These are phyloP conservation scores for Bombus fervidus DNA, from an alignment of 1,140 invertebrate species.

Conservation along the genomic window DNA sequence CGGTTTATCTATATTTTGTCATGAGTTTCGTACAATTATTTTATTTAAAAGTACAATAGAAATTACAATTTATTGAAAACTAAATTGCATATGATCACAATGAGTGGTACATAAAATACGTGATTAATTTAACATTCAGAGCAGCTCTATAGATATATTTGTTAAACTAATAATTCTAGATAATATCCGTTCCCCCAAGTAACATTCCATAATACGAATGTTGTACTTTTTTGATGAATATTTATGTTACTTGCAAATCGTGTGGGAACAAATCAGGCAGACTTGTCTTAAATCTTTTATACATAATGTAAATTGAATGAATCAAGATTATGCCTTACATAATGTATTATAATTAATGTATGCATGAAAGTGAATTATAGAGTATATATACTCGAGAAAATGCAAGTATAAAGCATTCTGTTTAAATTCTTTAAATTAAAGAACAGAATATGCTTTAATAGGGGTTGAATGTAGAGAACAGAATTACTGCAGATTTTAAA, in stretches of 20 bases:
- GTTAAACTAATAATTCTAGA: slow-evolving; percentile 39
- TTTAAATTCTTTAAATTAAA: slow-evolving; percentile 33
- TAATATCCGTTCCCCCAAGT: slow-evolving; percentile 32
- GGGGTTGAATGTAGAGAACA: slow-evolving; percentile 28
- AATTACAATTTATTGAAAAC: slow-evolving; percentile 10
- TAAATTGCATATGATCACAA: slow-evolving; percentile 4
- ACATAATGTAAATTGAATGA: slow-evolving; percentile 63
- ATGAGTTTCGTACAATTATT: slow-evolving; percentile 9
- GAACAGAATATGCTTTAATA: slow-evolving; percentile 30
- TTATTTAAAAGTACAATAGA: not conserved
- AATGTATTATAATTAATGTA: slow-evolving; percentile 58
- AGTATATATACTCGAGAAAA: not conserved
- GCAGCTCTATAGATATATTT: slow-evolving; percentile 40
- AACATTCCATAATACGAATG: slow-evolving; percentile 40
- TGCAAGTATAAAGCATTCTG: slow-evolving; percentile 31
- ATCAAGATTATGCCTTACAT: slow-evolving; percentile 65
- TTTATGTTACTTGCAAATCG: slow-evolving; percentile 47
- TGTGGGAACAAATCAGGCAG: slow-evolving; percentile 60
- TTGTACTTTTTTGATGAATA: slow-evolving; percentile 30
- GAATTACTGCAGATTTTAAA: slow-evolving; percentile 6
- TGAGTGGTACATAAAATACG: slow-evolving; percentile 11
- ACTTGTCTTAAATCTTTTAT: slow-evolving; percentile 60
- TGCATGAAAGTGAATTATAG: slow-evolving; percentile 39
- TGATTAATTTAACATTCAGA: slow-evolving; percentile 14
- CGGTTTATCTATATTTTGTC: not conserved